Percentiles rank a stretch among this genome's conserved stretches.
phyloP scores from a whole-genome alignment of 2,797 vertebrate species.

The Okamejei kenojei region DNA sequence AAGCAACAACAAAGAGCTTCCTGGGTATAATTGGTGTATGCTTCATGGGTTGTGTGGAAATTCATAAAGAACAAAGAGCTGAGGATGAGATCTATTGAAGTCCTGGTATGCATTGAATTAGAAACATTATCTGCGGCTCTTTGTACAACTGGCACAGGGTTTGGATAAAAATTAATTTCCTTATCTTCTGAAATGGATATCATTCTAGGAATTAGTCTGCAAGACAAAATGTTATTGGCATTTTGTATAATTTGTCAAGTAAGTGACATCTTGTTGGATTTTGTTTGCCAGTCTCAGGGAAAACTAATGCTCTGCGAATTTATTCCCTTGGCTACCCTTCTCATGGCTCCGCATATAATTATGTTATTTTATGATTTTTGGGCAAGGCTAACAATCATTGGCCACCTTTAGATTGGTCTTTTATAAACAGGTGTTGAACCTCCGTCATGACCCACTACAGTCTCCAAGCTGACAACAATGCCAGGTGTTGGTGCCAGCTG shows the following conservation, averaged over 20 bases:
- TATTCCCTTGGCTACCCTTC: background rate
- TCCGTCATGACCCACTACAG: too few species aligned
- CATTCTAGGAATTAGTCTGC: background rate
- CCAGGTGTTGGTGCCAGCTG: too few species aligned
- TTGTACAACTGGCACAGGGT: constrained; percentile 7
- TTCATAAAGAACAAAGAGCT: background rate
- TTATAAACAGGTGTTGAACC: too few species aligned
- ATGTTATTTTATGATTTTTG: too few species aligned
- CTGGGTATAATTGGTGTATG: background rate
- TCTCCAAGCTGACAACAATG: too few species aligned
- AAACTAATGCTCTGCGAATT: background rate
- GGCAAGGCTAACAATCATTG: too few species aligned
- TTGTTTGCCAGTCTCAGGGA: background rate
- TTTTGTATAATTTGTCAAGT: background rate
- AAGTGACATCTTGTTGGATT: background rate
- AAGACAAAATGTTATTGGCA: background rate
- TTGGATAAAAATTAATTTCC: background rate
- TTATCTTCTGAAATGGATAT: background rate
- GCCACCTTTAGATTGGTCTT: too few species aligned
- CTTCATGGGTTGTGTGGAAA: background rate
- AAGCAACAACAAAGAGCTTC: background rate
- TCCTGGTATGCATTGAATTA: background rate
- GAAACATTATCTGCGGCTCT: background rate
- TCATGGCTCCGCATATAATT: background rate
- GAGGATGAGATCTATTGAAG: background rate